Evolutionary conservation across 2,888 invertebrate genomes (phyloP).

Genomic region (Lasioglossum lativentre): DNA sequence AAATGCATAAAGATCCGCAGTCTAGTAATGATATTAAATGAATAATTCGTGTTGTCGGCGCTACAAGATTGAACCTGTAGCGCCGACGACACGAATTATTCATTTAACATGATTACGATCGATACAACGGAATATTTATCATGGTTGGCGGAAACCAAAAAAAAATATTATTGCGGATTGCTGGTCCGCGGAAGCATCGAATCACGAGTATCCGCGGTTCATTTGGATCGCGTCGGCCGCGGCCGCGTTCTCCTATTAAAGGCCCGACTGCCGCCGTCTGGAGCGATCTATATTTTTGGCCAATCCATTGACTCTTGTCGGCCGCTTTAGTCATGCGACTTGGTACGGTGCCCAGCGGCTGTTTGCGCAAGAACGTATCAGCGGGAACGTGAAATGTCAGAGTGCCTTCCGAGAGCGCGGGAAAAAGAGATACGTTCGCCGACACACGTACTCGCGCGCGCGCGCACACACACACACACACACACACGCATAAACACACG

Average conservation of each 20-base stretch:
- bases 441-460: background rate
- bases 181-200: background rate
- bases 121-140: too few species aligned
- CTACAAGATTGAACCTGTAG: too few species aligned
- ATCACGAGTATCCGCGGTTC: slow-evolving; percentile 2
- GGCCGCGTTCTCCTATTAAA: slow-evolving; percentile 39
- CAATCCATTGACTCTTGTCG: slow-evolving; percentile 62
- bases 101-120: too few species aligned
- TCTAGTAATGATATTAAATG: too few species aligned
- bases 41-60: too few species aligned
- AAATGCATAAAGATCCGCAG: too few species aligned
- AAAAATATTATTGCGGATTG: too few species aligned
- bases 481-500: too few species aligned
- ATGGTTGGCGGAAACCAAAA: too few species aligned
- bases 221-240: background rate
- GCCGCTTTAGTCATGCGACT: slow-evolving; percentile 64
- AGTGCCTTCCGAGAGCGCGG: slow-evolving; percentile 42
- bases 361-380: slow-evolving; percentile 66
- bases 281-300: slow-evolving; percentile 60
- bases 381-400: slow-evolving; percentile 65
- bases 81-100: too few species aligned
- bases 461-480: too few species aligned
- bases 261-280: slow-evolving; percentile 22
- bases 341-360: slow-evolving; percentile 67
- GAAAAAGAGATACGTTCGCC: slow-evolving; percentile 13